Evolutionary conservation across 2,797 vertebrate genomes (phyloP), one percentile per base, ranked within the genome.

Genomic region (Threskiornis aethiopicus): DNA sequence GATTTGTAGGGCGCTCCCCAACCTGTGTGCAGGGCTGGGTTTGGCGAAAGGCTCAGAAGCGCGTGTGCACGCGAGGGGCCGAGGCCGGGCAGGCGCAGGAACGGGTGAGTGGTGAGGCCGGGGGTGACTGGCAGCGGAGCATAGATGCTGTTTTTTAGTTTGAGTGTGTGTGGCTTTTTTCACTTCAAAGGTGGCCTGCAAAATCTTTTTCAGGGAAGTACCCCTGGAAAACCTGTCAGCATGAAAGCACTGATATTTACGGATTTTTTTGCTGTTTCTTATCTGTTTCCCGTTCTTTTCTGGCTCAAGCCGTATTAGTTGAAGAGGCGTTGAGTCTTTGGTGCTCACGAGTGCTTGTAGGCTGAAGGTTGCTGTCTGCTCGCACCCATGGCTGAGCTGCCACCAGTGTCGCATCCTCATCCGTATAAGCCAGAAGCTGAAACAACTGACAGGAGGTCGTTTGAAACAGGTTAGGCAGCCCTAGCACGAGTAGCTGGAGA

Each of bases 91-190:
- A 28, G 62, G 47, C 10, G 1, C 33, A 14, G 59, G 26, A 33
- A 10, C 1, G 3, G 33, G n/a, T 18, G 13, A 5, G 18, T 7
- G 39, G 16, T 24, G 37, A 64, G 28, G 31, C 54, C 41, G 57
- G 10, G 0, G 3, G 9, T 42, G 75, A 13, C 13, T 1, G 15
- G 19, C 33, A 46, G 33, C 1, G 0, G 44, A 35, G 18, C 9
- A 5, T 5, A 14, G 14, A 6, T 8, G 3, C 7, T 16, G 12
- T 1, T 12, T 12, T 69, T 33, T 26, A 37, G 35, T 35, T 39
- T 9, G 29, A 62, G 33, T 20, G 72, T 42, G 12, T 2, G 19
- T 18, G 44, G 13, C 44, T 21, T 51, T 44, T 80, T 57, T 21
- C 13, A 15, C 16, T 70, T 20, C 18, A 41, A 51, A 64, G 33